These are phyloP conservation scores for Melipona bicolor DNA, from an alignment of 2,888 invertebrate genomes.

Conservation along the genomic window DNA sequence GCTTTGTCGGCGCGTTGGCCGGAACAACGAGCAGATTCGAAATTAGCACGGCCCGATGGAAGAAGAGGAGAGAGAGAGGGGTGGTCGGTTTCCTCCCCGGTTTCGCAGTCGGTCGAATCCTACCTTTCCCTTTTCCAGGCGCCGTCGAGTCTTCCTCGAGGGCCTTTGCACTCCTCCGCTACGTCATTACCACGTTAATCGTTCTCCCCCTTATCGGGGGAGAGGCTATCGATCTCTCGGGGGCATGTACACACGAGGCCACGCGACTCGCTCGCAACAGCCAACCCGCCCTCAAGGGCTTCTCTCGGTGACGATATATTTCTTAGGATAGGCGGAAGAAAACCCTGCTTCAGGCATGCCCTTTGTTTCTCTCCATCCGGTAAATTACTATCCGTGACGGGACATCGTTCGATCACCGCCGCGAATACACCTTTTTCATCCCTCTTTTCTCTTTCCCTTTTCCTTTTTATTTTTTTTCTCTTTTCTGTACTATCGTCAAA, in stretches of 20 bases:
- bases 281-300: neutral
- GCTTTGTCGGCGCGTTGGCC: constrained; percentile 76
- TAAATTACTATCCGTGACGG: constrained; percentile 36
- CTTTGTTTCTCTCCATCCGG: constrained; percentile 34
- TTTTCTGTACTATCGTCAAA: neutral
- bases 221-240: constrained; percentile 57
- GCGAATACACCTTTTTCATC: neutral
- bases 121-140: constrained; percentile 63
- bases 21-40: constrained; percentile 77
- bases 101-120: constrained; percentile 53
- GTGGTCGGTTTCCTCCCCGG: neutral
- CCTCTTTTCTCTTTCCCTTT: neutral
- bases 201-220: constrained; percentile 54
- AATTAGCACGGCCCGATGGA: constrained; percentile 75
- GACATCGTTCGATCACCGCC: constrained; percentile 33
- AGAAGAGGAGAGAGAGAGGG: constrained; percentile 44
- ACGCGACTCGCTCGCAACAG: constrained; percentile 41
- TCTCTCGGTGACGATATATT: constrained; percentile 23
- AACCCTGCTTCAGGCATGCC: constrained; percentile 29
- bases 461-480: neutral
- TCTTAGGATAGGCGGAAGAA: constrained; percentile 52
- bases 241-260: constrained; percentile 29
- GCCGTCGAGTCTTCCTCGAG: constrained; percentile 55
- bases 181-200: constrained; percentile 67
- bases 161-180: constrained; percentile 61